Percentiles rank a stretch among this genome's conserved stretches.
Conservation (phyloP, 2,113 vertebrate genomes). For the Tichodroma muraria region DNA sequence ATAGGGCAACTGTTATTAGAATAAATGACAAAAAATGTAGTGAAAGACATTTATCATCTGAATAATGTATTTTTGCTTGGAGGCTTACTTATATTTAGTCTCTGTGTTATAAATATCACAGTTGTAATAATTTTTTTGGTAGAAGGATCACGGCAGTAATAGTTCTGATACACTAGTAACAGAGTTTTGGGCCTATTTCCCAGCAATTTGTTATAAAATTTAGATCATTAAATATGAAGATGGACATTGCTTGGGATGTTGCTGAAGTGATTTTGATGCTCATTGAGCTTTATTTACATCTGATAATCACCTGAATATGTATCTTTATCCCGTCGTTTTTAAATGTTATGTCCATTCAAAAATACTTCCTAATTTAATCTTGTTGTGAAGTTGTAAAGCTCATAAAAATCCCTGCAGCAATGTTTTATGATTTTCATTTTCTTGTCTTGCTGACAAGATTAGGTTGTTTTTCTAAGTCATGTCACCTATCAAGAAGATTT, state of each 20-base stretch:
- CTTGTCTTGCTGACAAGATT: neutral
- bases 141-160: neutral
- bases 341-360: neutral
- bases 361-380: neutral
- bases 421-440: neutral
- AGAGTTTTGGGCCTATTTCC: neutral
- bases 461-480: neutral
- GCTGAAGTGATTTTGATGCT: neutral
- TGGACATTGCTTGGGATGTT: neutral
- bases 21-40: slow-evolving; percentile 7
- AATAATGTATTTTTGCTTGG: slow-evolving; percentile 37
- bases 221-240: neutral
- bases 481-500: neutral
- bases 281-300: neutral
- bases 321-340: neutral
- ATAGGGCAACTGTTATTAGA: slow-evolving; percentile 18
- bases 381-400: neutral
- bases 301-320: neutral
- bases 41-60: neutral
- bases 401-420: neutral
- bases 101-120: slow-evolving; percentile 15
- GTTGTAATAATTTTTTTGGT: neutral
- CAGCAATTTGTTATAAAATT: neutral
- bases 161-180: neutral
- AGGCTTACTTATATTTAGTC: slow-evolving; percentile 27